Evolutionary conservation across 1,140 invertebrate genomes (phyloP), one percentile per base, ranked within the genome.

Genomic region (Trachelipus rathkii): DNA sequence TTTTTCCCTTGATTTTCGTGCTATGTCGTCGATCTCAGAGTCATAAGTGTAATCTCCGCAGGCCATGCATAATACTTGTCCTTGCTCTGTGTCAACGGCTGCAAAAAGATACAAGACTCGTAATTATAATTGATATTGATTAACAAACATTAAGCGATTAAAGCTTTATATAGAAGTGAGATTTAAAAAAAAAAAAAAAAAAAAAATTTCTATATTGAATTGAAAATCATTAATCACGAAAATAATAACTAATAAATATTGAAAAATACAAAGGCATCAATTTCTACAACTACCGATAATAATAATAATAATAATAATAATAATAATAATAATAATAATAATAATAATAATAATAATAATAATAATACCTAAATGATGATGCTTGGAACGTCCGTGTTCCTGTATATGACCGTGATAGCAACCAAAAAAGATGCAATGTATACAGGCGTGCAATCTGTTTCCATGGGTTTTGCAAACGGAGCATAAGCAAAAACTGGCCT

Each of bases 31-130:
- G 44, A 89, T 81, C 24, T 89, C 87, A 66, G 88, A 85, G 84
- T 97, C 94, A 85, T 95, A 96, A 60, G 97, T 91, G 84, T 96
- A 97, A 85, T 98, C 95, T 71, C 90, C 88, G 84, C 96, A 99
- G 84, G 91, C 89, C 84, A 91, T 91, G 87, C 96, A 99, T 85
- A 92, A 92, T n/a, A 98, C 88, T 83, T 93, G 91, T 68, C 95
- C 96, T 85, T 94, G 95, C 46, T 89, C 89, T 15, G 97, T 85
- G 84, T 98, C 95, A 77, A 97, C 88, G 76, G 93, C 79, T 80
- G 76, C 7, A 76, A 60, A 19, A 60, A 60, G 33, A 33, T 33
- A 33, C 33, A 6, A 33, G 6, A 33, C n/a, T 33, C 1, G 6
- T 33, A 33, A 33, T 33, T 3, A 33, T 33, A 33, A 33, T 33